Conservation (phyloP, 2,113 vertebrate species). For the Myiozetetes cayanensis region DNA sequence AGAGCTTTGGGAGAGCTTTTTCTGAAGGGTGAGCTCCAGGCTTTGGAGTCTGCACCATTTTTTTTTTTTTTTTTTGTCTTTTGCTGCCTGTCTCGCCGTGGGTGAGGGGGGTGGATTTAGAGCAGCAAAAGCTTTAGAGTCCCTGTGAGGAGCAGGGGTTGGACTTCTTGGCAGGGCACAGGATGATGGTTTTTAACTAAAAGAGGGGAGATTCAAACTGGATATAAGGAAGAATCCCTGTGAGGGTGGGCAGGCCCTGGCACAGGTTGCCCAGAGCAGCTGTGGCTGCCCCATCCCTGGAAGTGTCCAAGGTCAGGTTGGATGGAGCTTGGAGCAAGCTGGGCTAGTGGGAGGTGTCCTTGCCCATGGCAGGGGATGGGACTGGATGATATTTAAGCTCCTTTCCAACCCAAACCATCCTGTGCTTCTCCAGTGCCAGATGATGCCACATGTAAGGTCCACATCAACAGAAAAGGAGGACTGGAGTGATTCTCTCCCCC, state of each 20-base stretch:
- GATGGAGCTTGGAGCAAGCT: fast-evolving
- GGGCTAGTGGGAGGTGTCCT: fast-evolving
- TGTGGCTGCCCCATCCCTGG: neutral
- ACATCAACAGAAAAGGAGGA: neutral
- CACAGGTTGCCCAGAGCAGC: neutral
- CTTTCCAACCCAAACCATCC: neutral
- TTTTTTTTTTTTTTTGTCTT: neutral
- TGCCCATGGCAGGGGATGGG: neutral
- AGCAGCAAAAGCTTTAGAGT: neutral
- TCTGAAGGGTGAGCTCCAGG: neutral
- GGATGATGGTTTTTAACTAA: neutral
- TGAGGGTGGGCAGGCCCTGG: neutral
- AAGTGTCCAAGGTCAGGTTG: fast-evolving
- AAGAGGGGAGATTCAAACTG: neutral
- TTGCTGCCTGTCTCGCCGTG: fast-evolving
- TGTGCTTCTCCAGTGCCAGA: neutral
- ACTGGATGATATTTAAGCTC: neutral
- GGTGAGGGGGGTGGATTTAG: neutral
- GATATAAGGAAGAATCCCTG: neutral
- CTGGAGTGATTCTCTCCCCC: neutral
- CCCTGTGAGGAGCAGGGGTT: neutral
- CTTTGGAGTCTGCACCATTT: neutral
- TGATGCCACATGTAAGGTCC: neutral
- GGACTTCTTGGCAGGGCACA: neutral
- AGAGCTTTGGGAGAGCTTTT: neutral